Conservation (phyloP, 2,113 vertebrate genomes). For the Ploceus nigricollis region DNA sequence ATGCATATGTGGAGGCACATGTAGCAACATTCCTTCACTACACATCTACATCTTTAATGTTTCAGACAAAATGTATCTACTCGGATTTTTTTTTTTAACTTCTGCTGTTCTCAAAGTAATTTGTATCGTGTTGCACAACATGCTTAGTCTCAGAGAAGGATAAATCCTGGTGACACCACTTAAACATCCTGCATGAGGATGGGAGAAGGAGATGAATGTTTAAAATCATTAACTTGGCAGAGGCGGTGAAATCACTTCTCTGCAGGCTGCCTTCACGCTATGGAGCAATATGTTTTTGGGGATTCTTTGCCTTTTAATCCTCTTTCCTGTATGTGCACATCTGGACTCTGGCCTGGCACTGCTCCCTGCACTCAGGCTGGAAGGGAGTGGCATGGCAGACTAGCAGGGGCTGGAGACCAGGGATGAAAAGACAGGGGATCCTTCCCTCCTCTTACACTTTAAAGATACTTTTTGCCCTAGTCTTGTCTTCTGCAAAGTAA, state of each 20-base stretch:
- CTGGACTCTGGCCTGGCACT: not conserved
- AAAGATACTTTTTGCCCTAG: not conserved
- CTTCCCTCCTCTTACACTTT: not conserved
- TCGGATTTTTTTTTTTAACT: not conserved
- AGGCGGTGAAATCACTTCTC: not conserved
- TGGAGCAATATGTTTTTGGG: not conserved
- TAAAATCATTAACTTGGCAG: not conserved
- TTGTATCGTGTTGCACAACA: not conserved
- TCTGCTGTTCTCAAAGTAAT: not conserved
- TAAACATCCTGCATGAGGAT: not conserved
- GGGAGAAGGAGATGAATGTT: not conserved
- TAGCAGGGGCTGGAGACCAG: not conserved
- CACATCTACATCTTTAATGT: not conserved
- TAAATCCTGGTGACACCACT: not conserved
- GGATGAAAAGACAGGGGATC: not conserved
- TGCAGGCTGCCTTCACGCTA: not conserved
- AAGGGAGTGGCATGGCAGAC: not conserved
- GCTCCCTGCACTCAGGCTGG: not conserved
- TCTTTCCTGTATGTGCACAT: not conserved
- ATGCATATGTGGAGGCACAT: not conserved
- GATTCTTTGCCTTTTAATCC: conserved; percentile 11
- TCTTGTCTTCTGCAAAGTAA: not conserved
- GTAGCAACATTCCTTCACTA: not conserved
- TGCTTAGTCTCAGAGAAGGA: not conserved
- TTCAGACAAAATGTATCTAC: not conserved